These are phyloP conservation scores for Mimas tiliae DNA, from an alignment of 2,888 invertebrate species.

Conservation along the genomic window DNA sequence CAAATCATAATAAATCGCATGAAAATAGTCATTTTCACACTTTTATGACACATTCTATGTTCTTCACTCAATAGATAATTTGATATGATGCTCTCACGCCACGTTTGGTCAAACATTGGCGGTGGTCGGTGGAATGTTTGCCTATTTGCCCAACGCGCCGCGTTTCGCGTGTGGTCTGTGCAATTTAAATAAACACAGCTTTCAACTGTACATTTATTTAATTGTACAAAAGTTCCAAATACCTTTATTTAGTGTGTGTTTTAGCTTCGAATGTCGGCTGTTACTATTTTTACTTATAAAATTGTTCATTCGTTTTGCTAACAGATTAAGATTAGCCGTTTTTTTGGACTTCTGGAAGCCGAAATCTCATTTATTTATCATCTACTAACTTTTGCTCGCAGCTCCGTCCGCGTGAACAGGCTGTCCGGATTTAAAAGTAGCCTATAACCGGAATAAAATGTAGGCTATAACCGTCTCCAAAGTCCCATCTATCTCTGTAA, in stretches of 20 bases:
- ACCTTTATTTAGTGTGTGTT: conserved; percentile 18
- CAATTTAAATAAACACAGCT: conserved; percentile 32
- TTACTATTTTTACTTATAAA: background rate
- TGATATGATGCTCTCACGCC: background rate
- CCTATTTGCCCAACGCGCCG: conserved; percentile 6
- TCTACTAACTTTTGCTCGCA: no score
- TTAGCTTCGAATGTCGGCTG: background rate
- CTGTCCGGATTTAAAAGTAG: no score
- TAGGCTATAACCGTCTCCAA: no score
- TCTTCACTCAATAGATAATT: conserved; percentile 1
- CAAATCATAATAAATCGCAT: background rate
- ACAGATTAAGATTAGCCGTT: background rate
- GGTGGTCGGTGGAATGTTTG: conserved; percentile 20
- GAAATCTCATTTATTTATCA: no score
- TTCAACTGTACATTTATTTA: conserved; percentile 25
- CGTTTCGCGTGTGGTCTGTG: conserved; percentile 29
- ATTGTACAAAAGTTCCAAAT: conserved; percentile 20
- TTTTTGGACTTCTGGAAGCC: no score
- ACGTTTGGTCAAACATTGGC: conserved; percentile 24
- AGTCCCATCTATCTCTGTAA: no score
- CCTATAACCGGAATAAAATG: no score
- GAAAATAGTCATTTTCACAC: conserved; percentile 13
- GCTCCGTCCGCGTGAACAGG: no score
- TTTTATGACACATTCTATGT: conserved; percentile 3
- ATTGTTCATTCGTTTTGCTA: background rate